A percentile compares a stretch with the other conserved stretches of the same genome.
Conservation (phyloP, 2,113 vertebrate species). For the Pagrus major region DNA sequence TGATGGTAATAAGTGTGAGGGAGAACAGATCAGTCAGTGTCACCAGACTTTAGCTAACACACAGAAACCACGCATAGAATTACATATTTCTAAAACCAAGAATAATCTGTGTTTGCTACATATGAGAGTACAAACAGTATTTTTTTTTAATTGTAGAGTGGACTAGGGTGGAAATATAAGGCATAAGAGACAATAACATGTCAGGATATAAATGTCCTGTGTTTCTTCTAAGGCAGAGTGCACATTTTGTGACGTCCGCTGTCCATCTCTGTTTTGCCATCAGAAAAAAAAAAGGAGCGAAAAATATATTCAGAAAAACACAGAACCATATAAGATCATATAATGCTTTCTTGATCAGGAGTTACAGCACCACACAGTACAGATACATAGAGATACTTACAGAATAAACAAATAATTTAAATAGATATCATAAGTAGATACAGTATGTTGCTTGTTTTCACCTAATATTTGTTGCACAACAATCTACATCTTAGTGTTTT, state of each 20-base stretch:
- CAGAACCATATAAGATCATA: not conserved
- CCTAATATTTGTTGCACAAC: not conserved
- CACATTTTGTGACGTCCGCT: too few relatives aligned
- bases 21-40: not conserved
- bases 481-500: not conserved
- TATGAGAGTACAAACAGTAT: not conserved
- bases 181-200: not conserved
- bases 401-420: not conserved
- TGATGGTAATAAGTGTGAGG: too few relatives aligned
- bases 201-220: not conserved
- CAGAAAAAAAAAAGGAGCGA: not conserved
- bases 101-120: not conserved
- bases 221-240: not conserved
- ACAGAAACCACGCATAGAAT: not conserved
- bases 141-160: not conserved
- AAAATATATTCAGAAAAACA: not conserved
- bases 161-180: not conserved
- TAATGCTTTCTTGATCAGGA: too few relatives aligned
- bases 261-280: not conserved
- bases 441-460: not conserved
- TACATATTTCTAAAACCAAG: not conserved
- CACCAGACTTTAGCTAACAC: not conserved
- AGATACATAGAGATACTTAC: not conserved
- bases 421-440: too few relatives aligned
- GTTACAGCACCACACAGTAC: not conserved